Conservation (phyloP, 1,140 invertebrate species). For the Eurosta solidaginis region DNA sequence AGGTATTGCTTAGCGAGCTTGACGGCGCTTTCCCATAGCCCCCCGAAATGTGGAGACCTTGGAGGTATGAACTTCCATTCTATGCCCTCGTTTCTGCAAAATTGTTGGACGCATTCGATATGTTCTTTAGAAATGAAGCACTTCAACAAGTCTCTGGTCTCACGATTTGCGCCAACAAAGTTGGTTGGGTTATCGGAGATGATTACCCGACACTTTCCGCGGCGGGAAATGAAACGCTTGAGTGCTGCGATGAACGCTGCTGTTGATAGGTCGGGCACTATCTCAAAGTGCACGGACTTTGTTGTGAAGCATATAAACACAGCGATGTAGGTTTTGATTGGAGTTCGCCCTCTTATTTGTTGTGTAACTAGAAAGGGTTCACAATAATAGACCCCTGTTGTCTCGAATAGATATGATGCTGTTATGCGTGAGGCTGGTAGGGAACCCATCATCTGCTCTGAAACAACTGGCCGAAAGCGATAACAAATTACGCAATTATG, state of each 20-base stretch:
- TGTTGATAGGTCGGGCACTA: slow-evolving; percentile 37
- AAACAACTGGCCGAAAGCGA: too few species aligned
- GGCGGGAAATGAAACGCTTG: slow-evolving; percentile 35
- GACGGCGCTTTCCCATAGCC: neutral
- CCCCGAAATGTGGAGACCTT: neutral
- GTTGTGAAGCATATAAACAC: slow-evolving; percentile 41
- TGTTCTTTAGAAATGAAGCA: neutral
- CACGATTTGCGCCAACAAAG: slow-evolving; percentile 43
- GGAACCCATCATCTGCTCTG: too few species aligned
- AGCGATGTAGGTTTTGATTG: too few species aligned
- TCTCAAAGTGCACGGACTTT: slow-evolving; percentile 47
- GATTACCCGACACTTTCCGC: slow-evolving; percentile 37
- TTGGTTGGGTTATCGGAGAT: slow-evolving; percentile 52
- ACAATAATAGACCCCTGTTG: too few species aligned
- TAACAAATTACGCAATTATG: too few species aligned
- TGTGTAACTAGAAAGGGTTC: too few species aligned
- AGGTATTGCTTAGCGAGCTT: neutral
- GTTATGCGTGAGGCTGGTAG: too few species aligned
- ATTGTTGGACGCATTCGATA: neutral
- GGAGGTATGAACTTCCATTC: too few species aligned
- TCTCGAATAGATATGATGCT: too few species aligned
- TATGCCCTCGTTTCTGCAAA: neutral
- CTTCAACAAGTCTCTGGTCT: slow-evolving; percentile 33
- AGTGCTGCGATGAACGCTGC: slow-evolving; percentile 37
- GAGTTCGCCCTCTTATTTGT: too few species aligned